phyloP scores from a whole-genome alignment of 2,888 invertebrate genomes.

The Metallyticus violacea region DNA sequence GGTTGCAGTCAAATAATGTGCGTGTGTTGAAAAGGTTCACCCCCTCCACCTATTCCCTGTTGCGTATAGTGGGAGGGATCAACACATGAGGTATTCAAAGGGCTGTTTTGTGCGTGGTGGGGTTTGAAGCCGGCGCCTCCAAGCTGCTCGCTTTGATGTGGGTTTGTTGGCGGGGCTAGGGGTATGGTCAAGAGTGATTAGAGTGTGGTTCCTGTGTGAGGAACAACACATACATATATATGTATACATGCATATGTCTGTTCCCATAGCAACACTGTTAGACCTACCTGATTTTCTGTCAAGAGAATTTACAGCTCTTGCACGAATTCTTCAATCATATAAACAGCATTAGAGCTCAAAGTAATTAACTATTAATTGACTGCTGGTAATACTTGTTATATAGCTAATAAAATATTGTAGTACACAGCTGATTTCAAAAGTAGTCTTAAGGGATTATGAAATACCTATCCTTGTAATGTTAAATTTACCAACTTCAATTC shows the following conservation, averaged over 20 bases:
- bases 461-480: no score
- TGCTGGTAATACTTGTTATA: no score
- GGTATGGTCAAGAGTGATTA: slow-evolving; percentile 2
- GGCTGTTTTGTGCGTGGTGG: background rate
- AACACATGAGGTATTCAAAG: background rate
- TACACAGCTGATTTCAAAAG: no score
- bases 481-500: no score
- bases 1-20: slow-evolving; percentile 10
- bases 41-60: background rate
- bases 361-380: no score
- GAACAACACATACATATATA: background rate
- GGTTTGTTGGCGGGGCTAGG: background rate
- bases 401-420: no score
- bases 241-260: background rate
- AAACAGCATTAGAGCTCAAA: no score
- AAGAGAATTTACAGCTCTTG: no score
- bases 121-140: slow-evolving; percentile 8
- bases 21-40: background rate
- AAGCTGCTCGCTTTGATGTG: slow-evolving; percentile 6
- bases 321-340: no score
- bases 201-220: background rate
- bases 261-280: background rate
- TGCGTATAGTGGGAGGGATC: background rate
- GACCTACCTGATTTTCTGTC: background rate
- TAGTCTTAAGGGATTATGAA: no score